These are phyloP conservation scores for Beris morrisii DNA, from an alignment of 2,888 invertebrate species.

Conservation along the genomic window DNA sequence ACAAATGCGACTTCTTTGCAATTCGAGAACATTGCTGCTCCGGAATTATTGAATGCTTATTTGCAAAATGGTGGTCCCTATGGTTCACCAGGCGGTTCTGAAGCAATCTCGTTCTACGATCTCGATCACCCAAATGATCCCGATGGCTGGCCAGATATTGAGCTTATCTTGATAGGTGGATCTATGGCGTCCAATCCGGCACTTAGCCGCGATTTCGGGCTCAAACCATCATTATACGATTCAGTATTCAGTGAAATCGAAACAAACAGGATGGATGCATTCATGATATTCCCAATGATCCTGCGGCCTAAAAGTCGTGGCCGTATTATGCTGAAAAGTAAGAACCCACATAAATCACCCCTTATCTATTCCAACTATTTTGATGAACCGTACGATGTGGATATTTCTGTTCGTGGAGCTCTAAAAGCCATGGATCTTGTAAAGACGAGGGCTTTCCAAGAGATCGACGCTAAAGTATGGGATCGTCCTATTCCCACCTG, in stretches of 20 bases:
- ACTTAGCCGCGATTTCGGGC: slow-evolving; percentile 56
- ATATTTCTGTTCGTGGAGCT: slow-evolving; percentile 64
- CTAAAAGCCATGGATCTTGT: slow-evolving; percentile 59
- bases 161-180: slow-evolving; percentile 67
- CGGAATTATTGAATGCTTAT: slow-evolving; percentile 47
- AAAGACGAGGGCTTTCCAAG: slow-evolving; percentile 59
- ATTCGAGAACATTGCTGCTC: slow-evolving; percentile 51
- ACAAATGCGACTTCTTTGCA: slow-evolving; percentile 55
- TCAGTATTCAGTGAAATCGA: slow-evolving; percentile 56
- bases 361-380: slow-evolving; percentile 71
- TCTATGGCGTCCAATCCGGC: slow-evolving; percentile 55
- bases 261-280: slow-evolving; percentile 54
- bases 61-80: slow-evolving; percentile 55
- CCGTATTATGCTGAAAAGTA: slow-evolving; percentile 63
- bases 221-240: slow-evolving; percentile 56
- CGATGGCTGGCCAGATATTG: slow-evolving; percentile 68
- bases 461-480: slow-evolving; percentile 60
- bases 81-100: slow-evolving; percentile 63
- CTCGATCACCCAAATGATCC: slow-evolving; percentile 59
- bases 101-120: slow-evolving; percentile 66
- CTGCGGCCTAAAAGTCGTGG: slow-evolving; percentile 73
- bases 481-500: slow-evolving; percentile 65
- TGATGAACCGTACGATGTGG: slow-evolving; percentile 64
- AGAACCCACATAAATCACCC: slow-evolving; percentile 67
- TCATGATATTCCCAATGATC: slow-evolving; percentile 64